Evolutionary conservation across 2,113 vertebrate species (phyloP).

Genomic region (Lates calcarifer): DNA sequence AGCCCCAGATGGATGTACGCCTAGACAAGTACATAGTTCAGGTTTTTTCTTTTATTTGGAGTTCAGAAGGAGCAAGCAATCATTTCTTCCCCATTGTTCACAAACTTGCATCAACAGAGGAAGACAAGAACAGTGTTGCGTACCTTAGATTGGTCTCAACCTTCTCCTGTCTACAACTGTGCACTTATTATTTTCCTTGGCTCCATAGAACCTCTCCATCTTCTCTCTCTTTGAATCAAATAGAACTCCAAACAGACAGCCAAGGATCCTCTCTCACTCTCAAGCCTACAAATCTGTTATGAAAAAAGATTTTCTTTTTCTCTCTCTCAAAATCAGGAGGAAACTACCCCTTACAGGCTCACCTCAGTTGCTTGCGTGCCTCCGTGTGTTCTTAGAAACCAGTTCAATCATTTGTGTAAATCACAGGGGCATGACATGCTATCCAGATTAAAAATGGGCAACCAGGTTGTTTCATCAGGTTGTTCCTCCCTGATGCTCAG

Average conservation of each 20-base stretch:
- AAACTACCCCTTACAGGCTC: not conserved
- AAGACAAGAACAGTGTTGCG: slow-evolving; percentile 27
- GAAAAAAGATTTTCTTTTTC: not conserved
- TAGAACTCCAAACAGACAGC: slow-evolving; percentile 38
- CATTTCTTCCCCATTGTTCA: slow-evolving; percentile 15
- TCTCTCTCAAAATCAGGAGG: not conserved
- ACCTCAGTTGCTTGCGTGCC: not conserved
- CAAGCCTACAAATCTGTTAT: slow-evolving; percentile 27
- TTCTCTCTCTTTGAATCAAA: slow-evolving; percentile 32
- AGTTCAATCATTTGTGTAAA: slow-evolving; percentile 6
- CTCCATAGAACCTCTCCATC: slow-evolving; percentile 29
- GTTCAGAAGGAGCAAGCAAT: not conserved
- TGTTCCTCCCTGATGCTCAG: slow-evolving; percentile 23
- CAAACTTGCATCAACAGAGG: slow-evolving; percentile 8
- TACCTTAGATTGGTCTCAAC: slow-evolving; percentile 32
- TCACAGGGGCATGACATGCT: not conserved
- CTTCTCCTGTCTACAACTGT: slow-evolving; percentile 28
- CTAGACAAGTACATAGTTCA: not conserved
- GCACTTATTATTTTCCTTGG: slow-evolving; percentile 49
- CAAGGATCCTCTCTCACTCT: slow-evolving; percentile 3
- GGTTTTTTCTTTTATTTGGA: not conserved
- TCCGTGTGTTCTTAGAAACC: not conserved
- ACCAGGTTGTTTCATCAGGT: slow-evolving; percentile 25
- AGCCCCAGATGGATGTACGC: not conserved
- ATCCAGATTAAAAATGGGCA: slow-evolving; percentile 25